Evolutionary conservation across 1,140 invertebrate species (phyloP), one percentile per base, ranked within the genome.

Genomic region (Dendroctonus valens): DNA sequence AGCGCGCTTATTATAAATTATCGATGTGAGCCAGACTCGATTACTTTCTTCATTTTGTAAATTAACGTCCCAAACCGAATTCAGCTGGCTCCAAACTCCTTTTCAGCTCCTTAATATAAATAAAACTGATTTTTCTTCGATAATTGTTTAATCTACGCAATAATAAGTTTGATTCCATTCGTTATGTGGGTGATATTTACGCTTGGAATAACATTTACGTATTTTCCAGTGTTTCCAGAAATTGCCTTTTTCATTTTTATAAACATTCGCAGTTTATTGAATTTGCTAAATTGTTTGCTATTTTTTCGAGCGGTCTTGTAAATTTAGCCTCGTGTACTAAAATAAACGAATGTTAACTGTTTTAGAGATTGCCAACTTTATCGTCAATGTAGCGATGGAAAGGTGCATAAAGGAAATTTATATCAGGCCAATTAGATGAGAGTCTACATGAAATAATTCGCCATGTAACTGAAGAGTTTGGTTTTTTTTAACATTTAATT

Each of bases 261-360:
- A 63, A 63, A 53, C 50, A 54, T 63, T 54, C 9, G 7, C 51
- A 50, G 50, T 63, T 63, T 63, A 53, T 63, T 63, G 60, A 54
- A 61, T 61, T 61, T 52, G 59, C 49, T 37, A 61, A 51, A 61
- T 52, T 54, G 51, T 63, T 63, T 63, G 60, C 51, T 63, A 53
- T 53, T 41, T 54, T 63, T 26, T 54, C 15, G 41, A 38, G 37
- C 40, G 46, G 46, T 14, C 15, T 63, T 54, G 50, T 63, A 63
- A 63, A 63, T 54, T 54, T 50, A 14, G 41, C 37, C 44, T 63
- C 60, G 44, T 41, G 37, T 41, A 51, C 12, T 41, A 51, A 41
- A 63, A 63, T 54, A 63, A 61, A 52, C 50, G 26, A 2, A 26
- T 26, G 26, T 26, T 26, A 26, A 26, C 26, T 26, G 26, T 26